These are phyloP conservation scores for Chelon labrosus DNA, from an alignment of 2,797 vertebrate genomes.

Conservation along the genomic window DNA sequence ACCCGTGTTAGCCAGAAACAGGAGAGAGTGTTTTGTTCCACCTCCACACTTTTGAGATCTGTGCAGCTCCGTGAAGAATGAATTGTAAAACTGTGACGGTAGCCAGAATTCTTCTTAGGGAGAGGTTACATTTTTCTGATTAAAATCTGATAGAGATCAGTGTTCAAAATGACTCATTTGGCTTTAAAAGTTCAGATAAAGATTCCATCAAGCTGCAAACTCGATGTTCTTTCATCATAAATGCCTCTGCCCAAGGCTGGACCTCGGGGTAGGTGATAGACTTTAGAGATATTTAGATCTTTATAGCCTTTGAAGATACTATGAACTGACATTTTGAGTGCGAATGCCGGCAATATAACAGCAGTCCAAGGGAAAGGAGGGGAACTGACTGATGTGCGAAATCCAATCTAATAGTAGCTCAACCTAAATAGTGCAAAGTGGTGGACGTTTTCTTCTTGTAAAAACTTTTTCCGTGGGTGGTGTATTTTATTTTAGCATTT, in stretches of 20 bases:
- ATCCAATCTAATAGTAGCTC: too few species aligned
- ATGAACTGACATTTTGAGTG: neutral
- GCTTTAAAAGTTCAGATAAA: conserved; percentile 48
- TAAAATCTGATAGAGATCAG: conserved; percentile 33
- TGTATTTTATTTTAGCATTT: too few species aligned
- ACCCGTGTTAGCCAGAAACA: conserved; percentile 36
- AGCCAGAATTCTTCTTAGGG: conserved; percentile 17
- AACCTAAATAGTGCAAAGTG: too few species aligned
- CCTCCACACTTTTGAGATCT: conserved; percentile 48
- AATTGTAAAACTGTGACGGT: conserved; percentile 40
- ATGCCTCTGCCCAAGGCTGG: neutral
- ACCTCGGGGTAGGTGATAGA: conserved; percentile 17
- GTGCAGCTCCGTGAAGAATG: conserved; percentile 46
- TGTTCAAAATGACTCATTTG: conserved; percentile 42
- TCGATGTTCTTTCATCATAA: conserved; percentile 29
- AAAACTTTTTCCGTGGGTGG: too few species aligned
- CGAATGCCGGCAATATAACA: neutral
- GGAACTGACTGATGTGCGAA: too few species aligned
- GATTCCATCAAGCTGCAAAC: conserved; percentile 33
- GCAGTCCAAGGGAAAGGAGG: neutral
- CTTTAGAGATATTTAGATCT: conserved; percentile 12
- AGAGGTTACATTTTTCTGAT: conserved; percentile 46
- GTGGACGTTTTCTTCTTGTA: too few species aligned
- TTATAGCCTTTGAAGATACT: conserved; percentile 3
- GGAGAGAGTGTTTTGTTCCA: conserved; percentile 44